Conservation (phyloP, 2,888 invertebrate species). For the Girardia tigrina region DNA sequence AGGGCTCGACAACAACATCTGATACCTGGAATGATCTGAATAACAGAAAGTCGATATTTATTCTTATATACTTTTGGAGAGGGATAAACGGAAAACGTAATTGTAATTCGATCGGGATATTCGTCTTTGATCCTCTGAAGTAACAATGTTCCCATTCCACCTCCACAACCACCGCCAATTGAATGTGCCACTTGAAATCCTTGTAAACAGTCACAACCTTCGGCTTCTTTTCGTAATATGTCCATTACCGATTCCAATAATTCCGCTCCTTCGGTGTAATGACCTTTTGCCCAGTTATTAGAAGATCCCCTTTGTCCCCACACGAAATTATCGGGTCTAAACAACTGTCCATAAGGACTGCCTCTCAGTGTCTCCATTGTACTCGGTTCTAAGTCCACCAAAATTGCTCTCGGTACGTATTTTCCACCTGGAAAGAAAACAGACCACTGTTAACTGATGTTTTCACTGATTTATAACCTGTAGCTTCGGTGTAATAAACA, state of each 20-base stretch:
- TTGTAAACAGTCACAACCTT: constrained; percentile 73
- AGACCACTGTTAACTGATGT: too few species aligned
- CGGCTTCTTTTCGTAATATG: constrained; percentile 62
- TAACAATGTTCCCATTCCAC: constrained; percentile 30
- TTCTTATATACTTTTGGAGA: constrained; percentile 58
- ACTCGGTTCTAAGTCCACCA: constrained; percentile 81
- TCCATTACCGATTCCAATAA: constrained; percentile 56
- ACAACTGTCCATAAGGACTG: constrained; percentile 75
- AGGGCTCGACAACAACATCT: constrained; percentile 60
- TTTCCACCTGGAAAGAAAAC: constrained; percentile 54
- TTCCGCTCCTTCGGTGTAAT: constrained; percentile 72
- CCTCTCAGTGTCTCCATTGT: constrained; percentile 86
- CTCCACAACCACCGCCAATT: constrained; percentile 53
- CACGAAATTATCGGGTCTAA: constrained; percentile 84
- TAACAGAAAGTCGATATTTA: too few species aligned
- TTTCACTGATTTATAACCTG: too few species aligned
- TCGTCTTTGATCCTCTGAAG: constrained; percentile 23
- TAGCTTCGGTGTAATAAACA: too few species aligned
- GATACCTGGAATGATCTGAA: too few species aligned
- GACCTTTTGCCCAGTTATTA: constrained; percentile 76
- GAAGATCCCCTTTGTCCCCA: constrained; percentile 63
- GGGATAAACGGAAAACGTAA: constrained; percentile 81
- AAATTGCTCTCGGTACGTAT: constrained; percentile 52
- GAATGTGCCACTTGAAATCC: constrained; percentile 56
- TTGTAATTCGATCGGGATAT: constrained; percentile 61